Percentiles rank a stretch among this genome's conserved stretches.
phyloP scores from a whole-genome alignment of 2,888 invertebrate genomes.

The Bombylius major region DNA sequence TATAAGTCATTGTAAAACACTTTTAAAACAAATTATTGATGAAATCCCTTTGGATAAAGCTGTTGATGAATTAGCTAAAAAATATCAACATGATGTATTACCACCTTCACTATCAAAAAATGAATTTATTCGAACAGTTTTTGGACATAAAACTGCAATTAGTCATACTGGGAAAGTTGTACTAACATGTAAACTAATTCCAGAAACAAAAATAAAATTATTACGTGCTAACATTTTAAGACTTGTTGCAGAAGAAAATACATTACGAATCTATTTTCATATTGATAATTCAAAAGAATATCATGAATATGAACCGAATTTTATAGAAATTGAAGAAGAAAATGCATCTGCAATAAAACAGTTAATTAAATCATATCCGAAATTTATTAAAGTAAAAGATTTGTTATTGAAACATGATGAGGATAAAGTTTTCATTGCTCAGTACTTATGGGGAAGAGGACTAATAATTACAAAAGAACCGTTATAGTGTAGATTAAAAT shows the following conservation, averaged over 20 bases:
- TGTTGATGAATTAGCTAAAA: constrained; percentile 75
- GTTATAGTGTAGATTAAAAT: too few species aligned
- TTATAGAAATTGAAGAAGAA: constrained; percentile 57
- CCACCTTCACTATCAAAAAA: constrained; percentile 62
- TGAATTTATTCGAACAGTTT: constrained; percentile 58
- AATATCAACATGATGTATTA: constrained; percentile 72
- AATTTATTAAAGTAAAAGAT: constrained; percentile 56
- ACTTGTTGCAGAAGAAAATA: constrained; percentile 51
- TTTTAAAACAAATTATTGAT: constrained; percentile 47
- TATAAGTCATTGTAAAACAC: constrained; percentile 38
- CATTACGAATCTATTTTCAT: constrained; percentile 61
- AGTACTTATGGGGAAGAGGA: constrained; percentile 72
- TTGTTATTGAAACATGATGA: constrained; percentile 52
- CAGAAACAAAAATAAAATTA: constrained; percentile 47
- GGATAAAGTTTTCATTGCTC: constrained; percentile 53
- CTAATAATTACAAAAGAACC: constrained; percentile 49
- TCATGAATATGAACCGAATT: constrained; percentile 66
- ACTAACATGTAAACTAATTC: constrained; percentile 25
- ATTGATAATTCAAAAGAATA: constrained; percentile 77
- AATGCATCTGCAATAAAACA: constrained; percentile 56
- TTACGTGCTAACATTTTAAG: constrained; percentile 44
- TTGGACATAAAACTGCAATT: constrained; percentile 59
- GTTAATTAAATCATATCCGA: constrained; percentile 63
- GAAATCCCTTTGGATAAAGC: constrained; percentile 58
- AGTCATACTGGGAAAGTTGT: constrained; percentile 40